These are phyloP conservation scores for Agapornis canus DNA, from an alignment of 2,797 vertebrate species.

Conservation along the genomic window DNA sequence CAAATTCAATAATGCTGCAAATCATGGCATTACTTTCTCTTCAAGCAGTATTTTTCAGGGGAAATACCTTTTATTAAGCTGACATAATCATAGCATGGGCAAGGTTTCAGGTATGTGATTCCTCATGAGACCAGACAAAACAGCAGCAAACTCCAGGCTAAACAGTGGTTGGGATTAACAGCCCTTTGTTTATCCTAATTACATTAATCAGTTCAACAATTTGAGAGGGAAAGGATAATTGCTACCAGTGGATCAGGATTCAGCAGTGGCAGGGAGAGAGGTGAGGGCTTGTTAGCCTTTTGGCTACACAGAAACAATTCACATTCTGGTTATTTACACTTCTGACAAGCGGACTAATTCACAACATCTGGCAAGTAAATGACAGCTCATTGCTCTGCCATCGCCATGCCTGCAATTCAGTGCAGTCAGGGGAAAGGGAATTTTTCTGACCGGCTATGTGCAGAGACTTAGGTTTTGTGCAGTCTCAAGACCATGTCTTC, in stretches of 20 bases:
- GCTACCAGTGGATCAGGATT: not conserved
- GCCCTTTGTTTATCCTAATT: conserved; percentile 39
- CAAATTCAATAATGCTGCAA: not conserved
- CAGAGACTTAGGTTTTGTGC: not conserved
- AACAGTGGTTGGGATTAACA: conserved; percentile 19
- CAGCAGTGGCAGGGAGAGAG: not conserved
- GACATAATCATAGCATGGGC: not conserved
- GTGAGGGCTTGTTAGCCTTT: conserved; percentile 36
- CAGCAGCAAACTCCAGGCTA: not conserved
- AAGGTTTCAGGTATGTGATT: not conserved
- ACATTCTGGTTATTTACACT: not conserved
- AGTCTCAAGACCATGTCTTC: not conserved
- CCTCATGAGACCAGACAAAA: not conserved
- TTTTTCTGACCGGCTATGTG: not conserved
- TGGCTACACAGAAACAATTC: conserved; percentile 3
- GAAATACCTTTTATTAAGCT: not conserved
- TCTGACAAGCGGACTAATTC: conserved; percentile 25
- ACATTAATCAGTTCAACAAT: conserved; percentile 31
- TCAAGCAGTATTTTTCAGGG: not conserved
- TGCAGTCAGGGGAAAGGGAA: not conserved
- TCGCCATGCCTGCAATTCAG: not conserved
- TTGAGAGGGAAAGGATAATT: conserved; percentile 38
- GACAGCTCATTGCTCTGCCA: not conserved
- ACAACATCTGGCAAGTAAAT: conserved; percentile 7
- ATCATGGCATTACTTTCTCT: not conserved